Evolutionary conservation across 2,888 invertebrate species (phyloP).

Genomic region (Carterocephalus palaemon): DNA sequence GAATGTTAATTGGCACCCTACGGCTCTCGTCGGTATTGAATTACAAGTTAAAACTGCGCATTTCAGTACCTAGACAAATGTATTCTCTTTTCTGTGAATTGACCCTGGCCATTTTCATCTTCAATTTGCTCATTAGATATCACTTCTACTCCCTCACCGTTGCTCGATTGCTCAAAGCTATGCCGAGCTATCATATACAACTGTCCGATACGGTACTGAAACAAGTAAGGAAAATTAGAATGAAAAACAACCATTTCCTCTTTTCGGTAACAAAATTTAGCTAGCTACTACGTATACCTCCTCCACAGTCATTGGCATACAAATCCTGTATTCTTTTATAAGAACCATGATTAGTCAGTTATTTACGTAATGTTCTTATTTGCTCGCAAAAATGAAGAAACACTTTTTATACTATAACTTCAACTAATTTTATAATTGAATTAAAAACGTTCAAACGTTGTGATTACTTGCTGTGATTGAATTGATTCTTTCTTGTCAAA

Average conservation of each 20-base stretch:
- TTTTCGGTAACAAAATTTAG: background rate
- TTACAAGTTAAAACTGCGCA: conserved; percentile 3
- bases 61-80: conserved; percentile 88
- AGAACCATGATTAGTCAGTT: conserved; percentile 86
- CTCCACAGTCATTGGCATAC: conserved; percentile 94
- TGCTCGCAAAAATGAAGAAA: conserved; percentile 1
- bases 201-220: conserved; percentile 93
- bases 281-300: conserved; percentile 82
- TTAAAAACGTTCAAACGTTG: too few relatives aligned
- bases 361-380: conserved; percentile 13
- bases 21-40: too few relatives aligned
- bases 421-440: too few relatives aligned
- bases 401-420: too few relatives aligned
- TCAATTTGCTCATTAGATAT: conserved; percentile 89
- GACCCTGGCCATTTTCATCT: conserved; percentile 90
- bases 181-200: conserved; percentile 97
- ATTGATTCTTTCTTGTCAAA: too few relatives aligned
- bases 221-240: conserved; percentile 31
- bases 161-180: conserved; percentile 92
- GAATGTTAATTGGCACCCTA: too few relatives aligned
- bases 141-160: conserved; percentile 95
- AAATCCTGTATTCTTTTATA: conserved; percentile 92
- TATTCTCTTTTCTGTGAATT: conserved; percentile 93
- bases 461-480: too few relatives aligned
- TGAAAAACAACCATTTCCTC: conserved; percentile 6